Conservation (phyloP, 2,888 invertebrate genomes). For the Reticulitermes lucifugus region DNA sequence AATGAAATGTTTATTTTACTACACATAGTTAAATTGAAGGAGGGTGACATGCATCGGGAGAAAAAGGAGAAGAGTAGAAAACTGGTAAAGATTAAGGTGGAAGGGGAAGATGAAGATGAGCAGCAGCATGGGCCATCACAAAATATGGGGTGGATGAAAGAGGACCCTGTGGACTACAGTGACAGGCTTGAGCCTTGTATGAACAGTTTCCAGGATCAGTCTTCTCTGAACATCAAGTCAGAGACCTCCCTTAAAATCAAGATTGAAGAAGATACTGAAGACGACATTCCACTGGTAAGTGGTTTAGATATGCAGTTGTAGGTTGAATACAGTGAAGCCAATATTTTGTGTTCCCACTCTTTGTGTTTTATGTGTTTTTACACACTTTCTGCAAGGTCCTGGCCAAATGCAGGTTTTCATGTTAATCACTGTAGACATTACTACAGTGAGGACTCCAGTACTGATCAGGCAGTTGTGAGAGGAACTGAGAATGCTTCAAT, state of each 20-base stretch:
- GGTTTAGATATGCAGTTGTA: too few species aligned
- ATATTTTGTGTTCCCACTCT: too few species aligned
- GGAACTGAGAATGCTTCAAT: too few species aligned
- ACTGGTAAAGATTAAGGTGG: slow-evolving; percentile 37
- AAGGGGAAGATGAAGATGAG: not conserved
- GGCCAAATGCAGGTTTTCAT: too few species aligned
- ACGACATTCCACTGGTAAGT: slow-evolving; percentile 73
- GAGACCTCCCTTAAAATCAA: slow-evolving; percentile 2
- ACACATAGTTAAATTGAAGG: slow-evolving; percentile 46
- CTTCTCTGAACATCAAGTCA: slow-evolving; percentile 9
- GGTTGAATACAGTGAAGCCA: too few species aligned
- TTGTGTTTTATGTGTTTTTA: too few species aligned
- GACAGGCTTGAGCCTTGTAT: not conserved
- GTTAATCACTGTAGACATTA: too few species aligned
- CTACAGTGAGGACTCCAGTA: too few species aligned
- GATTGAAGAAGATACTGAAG: slow-evolving; percentile 53
- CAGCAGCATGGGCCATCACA: slow-evolving; percentile 21
- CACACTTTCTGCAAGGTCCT: too few species aligned
- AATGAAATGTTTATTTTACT: not conserved
- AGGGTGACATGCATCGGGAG: slow-evolving; percentile 42
- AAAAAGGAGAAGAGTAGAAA: slow-evolving; percentile 57
- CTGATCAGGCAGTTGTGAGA: too few species aligned
- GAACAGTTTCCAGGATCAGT: not conserved
- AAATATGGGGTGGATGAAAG: slow-evolving; percentile 60
- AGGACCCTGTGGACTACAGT: slow-evolving; percentile 56